Evolutionary conservation across 2,888 invertebrate genomes (phyloP).

Genomic region (Philhelius pedissequus): DNA sequence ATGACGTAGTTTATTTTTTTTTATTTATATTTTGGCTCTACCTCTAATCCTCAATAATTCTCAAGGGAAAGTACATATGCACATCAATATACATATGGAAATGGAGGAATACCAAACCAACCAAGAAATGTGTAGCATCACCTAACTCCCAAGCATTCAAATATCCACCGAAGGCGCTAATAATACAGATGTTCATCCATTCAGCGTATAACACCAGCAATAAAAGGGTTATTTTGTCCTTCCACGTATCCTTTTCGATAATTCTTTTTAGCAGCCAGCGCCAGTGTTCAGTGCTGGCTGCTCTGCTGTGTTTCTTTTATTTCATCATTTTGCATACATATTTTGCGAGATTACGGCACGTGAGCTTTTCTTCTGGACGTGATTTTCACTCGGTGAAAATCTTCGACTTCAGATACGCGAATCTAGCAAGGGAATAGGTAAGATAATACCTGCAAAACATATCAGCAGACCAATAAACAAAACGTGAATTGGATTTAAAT

Average conservation of each 20-base stretch:
- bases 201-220: constrained; percentile 47
- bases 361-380: constrained; percentile 65
- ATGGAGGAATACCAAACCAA: neutral
- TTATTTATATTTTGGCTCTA: neutral
- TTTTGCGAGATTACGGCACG: constrained; percentile 63
- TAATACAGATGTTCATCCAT: constrained; percentile 24
- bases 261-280: constrained; percentile 41
- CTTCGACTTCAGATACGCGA: neutral
- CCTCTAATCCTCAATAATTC: constrained; percentile 18
- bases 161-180: constrained; percentile 21
- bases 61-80: neutral
- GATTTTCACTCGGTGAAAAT: constrained; percentile 40
- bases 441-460: constrained; percentile 49
- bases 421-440: neutral
- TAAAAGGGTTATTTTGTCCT: constrained; percentile 68
- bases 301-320: constrained; percentile 33
- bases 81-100: no score
- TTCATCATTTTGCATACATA: constrained; percentile 63
- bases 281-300: neutral
- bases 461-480: constrained; percentile 68
- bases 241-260: constrained; percentile 67
- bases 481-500: constrained; percentile 68
- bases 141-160: neutral
- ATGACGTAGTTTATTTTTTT: neutral
- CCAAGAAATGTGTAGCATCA: neutral